phyloP scores from a whole-genome alignment of 2,797 vertebrate genomes.

The Malurus leucopterus region DNA sequence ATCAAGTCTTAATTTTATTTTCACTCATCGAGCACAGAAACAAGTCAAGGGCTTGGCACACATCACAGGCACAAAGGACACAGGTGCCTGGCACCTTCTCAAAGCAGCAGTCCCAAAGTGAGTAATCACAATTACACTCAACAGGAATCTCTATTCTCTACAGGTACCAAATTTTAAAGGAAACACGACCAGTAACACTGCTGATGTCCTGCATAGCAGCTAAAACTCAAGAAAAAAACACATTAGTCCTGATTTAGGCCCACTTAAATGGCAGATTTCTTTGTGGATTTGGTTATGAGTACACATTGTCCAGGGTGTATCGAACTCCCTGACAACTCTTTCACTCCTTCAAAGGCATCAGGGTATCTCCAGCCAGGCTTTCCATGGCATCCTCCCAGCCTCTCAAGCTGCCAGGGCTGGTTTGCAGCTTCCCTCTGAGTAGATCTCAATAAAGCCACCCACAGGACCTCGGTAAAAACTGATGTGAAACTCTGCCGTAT shows the following conservation, averaged over 20 bases:
- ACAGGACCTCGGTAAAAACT: background rate
- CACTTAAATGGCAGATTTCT: background rate
- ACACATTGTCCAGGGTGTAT: too few relatives aligned
- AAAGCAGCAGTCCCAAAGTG: background rate
- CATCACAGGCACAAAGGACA: background rate
- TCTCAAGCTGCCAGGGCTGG: background rate
- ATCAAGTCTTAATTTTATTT: background rate
- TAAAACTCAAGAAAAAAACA: background rate
- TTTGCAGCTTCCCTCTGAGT: background rate
- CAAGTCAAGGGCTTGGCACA: constrained; percentile 13
- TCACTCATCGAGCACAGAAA: background rate
- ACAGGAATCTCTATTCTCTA: background rate
- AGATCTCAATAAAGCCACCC: constrained; percentile 1
- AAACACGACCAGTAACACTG: accelerated
- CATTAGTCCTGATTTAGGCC: background rate
- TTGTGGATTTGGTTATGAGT: background rate
- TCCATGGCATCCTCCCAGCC: background rate
- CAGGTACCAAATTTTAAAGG: background rate
- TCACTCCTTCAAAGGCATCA: background rate
- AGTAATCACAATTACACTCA: background rate
- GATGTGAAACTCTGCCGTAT: background rate
- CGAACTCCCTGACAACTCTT: background rate
- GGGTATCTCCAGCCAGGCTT: background rate
- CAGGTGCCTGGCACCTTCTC: background rate
- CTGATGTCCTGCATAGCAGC: background rate